These are phyloP conservation scores for Drosophila suboccidentalis DNA, from an alignment of 2,888 invertebrate genomes.

Conservation along the genomic window DNA sequence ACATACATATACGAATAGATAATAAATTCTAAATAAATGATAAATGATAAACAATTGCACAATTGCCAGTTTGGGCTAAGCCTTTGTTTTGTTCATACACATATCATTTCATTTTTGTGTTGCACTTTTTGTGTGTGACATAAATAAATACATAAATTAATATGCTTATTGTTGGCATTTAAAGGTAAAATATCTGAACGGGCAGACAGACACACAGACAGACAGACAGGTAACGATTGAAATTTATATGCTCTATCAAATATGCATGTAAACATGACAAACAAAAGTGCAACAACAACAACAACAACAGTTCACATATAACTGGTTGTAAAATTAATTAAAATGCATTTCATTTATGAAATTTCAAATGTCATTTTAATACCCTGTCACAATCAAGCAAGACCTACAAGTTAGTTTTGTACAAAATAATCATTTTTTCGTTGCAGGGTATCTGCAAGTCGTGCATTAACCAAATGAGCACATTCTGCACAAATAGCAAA, in stretches of 20 bases:
- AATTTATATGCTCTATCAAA: conserved; percentile 76
- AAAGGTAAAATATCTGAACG: conserved; percentile 21
- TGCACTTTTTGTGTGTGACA: conserved; percentile 38
- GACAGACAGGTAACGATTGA: conserved; percentile 48
- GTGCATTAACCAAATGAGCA: conserved; percentile 10
- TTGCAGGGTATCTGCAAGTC: neutral
- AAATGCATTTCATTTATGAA: conserved; percentile 79
- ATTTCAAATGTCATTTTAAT: conserved; percentile 63
- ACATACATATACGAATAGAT: conserved; percentile 1
- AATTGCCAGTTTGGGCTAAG: conserved; percentile 9
- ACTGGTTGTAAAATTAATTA: conserved; percentile 74
- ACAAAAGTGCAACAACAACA: conserved; percentile 43
- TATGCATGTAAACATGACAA: conserved; percentile 77
- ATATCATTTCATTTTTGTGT: conserved; percentile 1
- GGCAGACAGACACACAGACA: neutral
- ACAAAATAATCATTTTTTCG: neutral
- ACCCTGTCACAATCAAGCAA: neutral
- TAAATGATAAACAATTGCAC: conserved; percentile 27
- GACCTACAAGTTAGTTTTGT: neutral
- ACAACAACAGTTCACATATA: conserved; percentile 20
- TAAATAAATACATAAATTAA: conserved; percentile 53
- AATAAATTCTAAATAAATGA: conserved; percentile 42
- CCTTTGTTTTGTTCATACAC: conserved; percentile 8
- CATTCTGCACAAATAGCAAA: conserved; percentile 49
- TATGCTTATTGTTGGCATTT: conserved; percentile 54